These are phyloP conservation scores for Beris morrisii DNA, from an alignment of 2,888 invertebrate species.

Conservation along the genomic window DNA sequence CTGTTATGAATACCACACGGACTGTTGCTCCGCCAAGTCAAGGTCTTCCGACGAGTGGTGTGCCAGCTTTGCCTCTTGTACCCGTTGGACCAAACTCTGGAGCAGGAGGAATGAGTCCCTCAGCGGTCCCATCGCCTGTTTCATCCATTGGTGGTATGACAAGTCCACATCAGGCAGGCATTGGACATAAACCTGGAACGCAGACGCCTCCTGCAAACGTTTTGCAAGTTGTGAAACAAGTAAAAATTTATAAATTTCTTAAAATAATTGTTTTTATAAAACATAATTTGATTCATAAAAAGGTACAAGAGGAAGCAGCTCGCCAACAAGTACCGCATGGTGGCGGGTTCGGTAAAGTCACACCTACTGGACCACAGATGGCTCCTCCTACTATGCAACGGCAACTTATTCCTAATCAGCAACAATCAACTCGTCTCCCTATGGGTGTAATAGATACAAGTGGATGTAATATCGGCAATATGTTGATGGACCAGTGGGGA, in stretches of 20 bases:
- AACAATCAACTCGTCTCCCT: slow-evolving; percentile 52
- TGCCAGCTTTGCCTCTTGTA: slow-evolving; percentile 57
- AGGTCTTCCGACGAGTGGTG: slow-evolving; percentile 54
- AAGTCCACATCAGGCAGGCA: slow-evolving; percentile 61
- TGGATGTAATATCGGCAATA: slow-evolving; percentile 46
- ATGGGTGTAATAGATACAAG: slow-evolving; percentile 51
- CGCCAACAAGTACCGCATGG: slow-evolving; percentile 80
- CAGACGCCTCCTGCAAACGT: slow-evolving; percentile 79
- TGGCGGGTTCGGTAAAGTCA: slow-evolving; percentile 73
- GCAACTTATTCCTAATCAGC: slow-evolving; percentile 47
- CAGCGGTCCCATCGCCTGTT: slow-evolving; percentile 61
- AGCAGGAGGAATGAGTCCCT: slow-evolving; percentile 59
- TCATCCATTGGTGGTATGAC: slow-evolving; percentile 56
- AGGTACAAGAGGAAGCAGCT: slow-evolving; percentile 89
- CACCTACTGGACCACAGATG: slow-evolving; percentile 59
- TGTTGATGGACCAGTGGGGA: slow-evolving; percentile 63
- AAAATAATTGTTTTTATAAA: slow-evolving; percentile 28
- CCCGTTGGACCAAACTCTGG: slow-evolving; percentile 51
- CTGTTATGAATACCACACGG: slow-evolving; percentile 75
- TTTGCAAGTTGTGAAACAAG: slow-evolving; percentile 79
- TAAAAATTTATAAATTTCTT: slow-evolving; percentile 38
- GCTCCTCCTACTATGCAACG: slow-evolving; percentile 59
- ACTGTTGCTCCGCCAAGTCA: slow-evolving; percentile 54
- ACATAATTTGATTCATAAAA: slow-evolving; percentile 26
- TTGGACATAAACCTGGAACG: slow-evolving; percentile 68